phyloP scores from a whole-genome alignment of 2,888 invertebrate genomes.

The Atethmia centrago region DNA sequence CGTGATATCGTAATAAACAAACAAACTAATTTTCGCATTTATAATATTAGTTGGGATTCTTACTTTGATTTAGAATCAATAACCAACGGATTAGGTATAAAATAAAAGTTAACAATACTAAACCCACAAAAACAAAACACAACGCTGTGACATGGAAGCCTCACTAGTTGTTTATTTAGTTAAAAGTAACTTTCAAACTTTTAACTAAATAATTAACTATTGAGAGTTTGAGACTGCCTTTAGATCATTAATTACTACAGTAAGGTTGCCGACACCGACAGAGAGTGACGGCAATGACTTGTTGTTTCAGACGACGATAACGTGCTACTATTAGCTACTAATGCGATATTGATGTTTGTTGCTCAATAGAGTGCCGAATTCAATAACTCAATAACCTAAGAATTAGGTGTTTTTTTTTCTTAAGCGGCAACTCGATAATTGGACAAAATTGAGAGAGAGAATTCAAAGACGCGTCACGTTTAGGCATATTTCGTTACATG shows the following conservation, averaged over 20 bases:
- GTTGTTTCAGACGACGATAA: constrained; percentile 14
- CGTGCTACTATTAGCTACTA: constrained; percentile 27
- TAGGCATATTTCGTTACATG: too few relatives aligned
- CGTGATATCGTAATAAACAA: too few relatives aligned
- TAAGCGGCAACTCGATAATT: too few relatives aligned
- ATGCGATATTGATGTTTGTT: constrained; percentile 44
- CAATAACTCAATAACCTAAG: neutral
- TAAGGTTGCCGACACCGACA: constrained; percentile 13
- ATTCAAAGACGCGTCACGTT: too few relatives aligned
- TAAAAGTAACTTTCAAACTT: constrained; percentile 21
- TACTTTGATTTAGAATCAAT: neutral
- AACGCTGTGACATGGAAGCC: too few relatives aligned
- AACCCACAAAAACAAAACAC: too few relatives aligned
- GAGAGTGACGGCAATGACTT: constrained; percentile 35
- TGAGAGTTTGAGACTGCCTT: constrained; percentile 5
- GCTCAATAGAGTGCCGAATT: neutral
- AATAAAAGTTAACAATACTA: too few relatives aligned
- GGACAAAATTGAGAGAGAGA: too few relatives aligned
- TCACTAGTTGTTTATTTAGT: constrained; percentile 23
- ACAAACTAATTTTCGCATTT: too few relatives aligned
- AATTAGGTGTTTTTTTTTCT: too few relatives aligned
- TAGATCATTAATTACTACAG: constrained; percentile 39
- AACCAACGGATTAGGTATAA: too few relatives aligned
- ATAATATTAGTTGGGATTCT: too few relatives aligned
- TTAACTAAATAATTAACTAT: constrained; percentile 23